phyloP scores from a whole-genome alignment of 92 coral and sea anemone genomes.

The Epizoanthus illoricatus region DNA sequence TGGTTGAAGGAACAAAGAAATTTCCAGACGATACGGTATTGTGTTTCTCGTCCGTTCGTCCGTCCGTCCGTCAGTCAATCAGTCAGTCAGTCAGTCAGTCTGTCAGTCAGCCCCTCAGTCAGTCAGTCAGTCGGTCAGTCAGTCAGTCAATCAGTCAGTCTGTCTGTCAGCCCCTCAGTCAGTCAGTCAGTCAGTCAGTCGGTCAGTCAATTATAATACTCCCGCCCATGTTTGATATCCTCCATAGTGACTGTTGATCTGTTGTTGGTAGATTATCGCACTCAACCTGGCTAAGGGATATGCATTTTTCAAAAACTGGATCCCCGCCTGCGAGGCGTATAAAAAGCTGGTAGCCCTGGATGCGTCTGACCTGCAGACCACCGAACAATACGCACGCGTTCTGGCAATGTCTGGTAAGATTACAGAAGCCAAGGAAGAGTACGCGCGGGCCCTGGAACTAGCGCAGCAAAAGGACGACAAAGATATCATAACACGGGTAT shows the following conservation, averaged over 20 bases:
- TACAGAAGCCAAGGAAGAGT: slow-evolving; percentile 60
- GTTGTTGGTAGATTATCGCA: slow-evolving; percentile 57
- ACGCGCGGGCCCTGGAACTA: slow-evolving; percentile 55
- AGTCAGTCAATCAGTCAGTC: too few species aligned
- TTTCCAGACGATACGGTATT: not conserved
- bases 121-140: too few species aligned
- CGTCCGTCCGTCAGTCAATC: too few species aligned
- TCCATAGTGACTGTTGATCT: not conserved
- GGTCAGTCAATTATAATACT: not conserved
- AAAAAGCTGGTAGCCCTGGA: slow-evolving; percentile 57
- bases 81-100: too few species aligned
- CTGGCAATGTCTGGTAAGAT: slow-evolving; percentile 69
- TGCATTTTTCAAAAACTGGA: slow-evolving; percentile 67
- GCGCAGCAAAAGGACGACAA: slow-evolving; percentile 66
- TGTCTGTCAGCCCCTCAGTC: too few species aligned
- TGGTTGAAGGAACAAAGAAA: not conserved
- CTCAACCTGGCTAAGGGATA: slow-evolving; percentile 62
- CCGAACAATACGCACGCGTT: slow-evolving; percentile 59
- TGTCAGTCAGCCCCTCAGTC: too few species aligned
- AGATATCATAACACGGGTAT: slow-evolving; percentile 56
- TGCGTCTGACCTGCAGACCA: slow-evolving; percentile 43
- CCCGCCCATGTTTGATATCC: not conserved
- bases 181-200: too few species aligned
- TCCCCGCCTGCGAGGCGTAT: slow-evolving; percentile 46
- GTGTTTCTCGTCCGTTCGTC: not conserved